Percentiles rank a stretch among this genome's conserved stretches.
Evolutionary conservation across 2,888 invertebrate genomes (phyloP).

Genomic region (Halocaridina rubra): DNA sequence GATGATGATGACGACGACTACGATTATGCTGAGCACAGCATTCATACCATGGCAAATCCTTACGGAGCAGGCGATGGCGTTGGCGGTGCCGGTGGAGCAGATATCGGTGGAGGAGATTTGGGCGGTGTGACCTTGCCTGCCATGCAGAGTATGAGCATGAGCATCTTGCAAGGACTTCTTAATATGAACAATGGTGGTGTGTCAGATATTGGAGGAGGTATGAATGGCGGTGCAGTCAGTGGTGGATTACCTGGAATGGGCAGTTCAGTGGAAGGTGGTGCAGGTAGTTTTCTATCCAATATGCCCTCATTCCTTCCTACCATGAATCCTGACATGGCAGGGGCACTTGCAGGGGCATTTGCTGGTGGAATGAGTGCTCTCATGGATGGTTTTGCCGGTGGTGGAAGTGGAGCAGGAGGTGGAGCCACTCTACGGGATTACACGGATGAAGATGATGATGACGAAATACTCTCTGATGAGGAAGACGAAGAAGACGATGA

Average conservation of each 20-base stretch:
- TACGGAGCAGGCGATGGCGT: constrained; percentile 31
- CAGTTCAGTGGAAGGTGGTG: constrained; percentile 53
- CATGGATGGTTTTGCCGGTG: constrained; percentile 45
- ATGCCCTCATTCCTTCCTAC: constrained; percentile 61
- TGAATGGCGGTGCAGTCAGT: constrained; percentile 25
- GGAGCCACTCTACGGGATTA: constrained; percentile 40
- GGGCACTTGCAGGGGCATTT: constrained; percentile 58
- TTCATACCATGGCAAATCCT: constrained; percentile 55
- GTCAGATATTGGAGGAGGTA: constrained; percentile 51
- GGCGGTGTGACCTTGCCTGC: constrained; percentile 53
- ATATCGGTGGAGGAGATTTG: constrained; percentile 32
- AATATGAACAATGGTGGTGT: constrained; percentile 56
- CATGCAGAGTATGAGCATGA: constrained; percentile 62
- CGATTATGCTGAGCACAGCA: constrained; percentile 46
- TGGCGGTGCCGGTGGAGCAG: constrained; percentile 50
- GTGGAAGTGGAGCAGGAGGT: not conserved
- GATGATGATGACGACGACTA: constrained; percentile 54
- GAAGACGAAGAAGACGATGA: constrained; percentile 50
- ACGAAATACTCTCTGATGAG: constrained; percentile 40
- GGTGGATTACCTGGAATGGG: constrained; percentile 56
- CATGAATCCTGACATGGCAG: constrained; percentile 57
- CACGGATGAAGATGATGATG: constrained; percentile 48
- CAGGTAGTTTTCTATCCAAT: constrained; percentile 51
- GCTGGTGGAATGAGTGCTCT: constrained; percentile 53
- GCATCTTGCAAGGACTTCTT: constrained; percentile 58